These are phyloP conservation scores for Theodoxus fluviatilis DNA, from an alignment of 2,888 invertebrate genomes.

Conservation along the genomic window DNA sequence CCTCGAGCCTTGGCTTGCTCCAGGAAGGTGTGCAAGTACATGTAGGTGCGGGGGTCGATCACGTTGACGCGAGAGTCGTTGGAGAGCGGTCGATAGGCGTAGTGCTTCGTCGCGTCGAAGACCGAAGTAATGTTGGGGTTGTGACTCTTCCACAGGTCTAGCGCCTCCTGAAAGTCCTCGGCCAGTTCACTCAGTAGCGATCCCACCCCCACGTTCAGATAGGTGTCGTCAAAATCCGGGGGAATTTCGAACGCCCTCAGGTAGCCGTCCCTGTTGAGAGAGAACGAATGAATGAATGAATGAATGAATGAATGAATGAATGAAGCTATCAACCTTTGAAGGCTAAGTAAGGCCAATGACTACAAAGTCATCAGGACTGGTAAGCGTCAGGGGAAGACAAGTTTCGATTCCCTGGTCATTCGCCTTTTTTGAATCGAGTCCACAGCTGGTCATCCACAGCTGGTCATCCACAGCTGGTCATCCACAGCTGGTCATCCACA, in stretches of 20 bases:
- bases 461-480: too few species aligned
- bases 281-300: too few species aligned
- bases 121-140: constrained; percentile 42
- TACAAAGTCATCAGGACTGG: too few species aligned
- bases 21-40: constrained; percentile 41
- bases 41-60: constrained; percentile 49
- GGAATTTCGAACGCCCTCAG: constrained; percentile 43
- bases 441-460: too few species aligned
- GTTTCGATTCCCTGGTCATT: too few species aligned
- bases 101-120: constrained; percentile 40
- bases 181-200: constrained; percentile 35
- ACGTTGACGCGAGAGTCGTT: constrained; percentile 34
- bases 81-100: constrained; percentile 47
- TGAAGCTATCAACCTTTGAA: too few species aligned
- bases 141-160: constrained; percentile 34
- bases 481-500: too few species aligned
- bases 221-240: constrained; percentile 52
- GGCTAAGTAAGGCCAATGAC: too few species aligned
- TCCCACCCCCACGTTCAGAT: constrained; percentile 47
- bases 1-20: constrained; percentile 32
- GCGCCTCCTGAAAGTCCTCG: constrained; percentile 29
- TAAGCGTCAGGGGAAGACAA: too few species aligned
- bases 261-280: constrained; percentile 32
- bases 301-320: too few species aligned
- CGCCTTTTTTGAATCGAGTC: too few species aligned